A percentile compares a stretch with the other conserved stretches of the same genome.
These are phyloP conservation scores for Polymixis lichenea DNA, from an alignment of 2,888 invertebrate genomes.

Conservation along the genomic window DNA sequence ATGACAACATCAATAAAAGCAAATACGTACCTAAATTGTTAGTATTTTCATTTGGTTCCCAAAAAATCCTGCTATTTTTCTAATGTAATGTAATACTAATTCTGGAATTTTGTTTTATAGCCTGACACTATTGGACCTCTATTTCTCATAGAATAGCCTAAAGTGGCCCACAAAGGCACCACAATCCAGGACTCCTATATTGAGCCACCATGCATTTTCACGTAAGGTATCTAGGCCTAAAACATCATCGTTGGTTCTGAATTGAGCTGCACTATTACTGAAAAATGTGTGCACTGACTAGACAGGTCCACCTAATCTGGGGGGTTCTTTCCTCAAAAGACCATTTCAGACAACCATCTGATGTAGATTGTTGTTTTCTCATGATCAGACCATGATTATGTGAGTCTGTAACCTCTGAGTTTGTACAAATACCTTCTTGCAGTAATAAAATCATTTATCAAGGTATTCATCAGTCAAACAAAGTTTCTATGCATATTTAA, in stretches of 20 bases:
- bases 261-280: no score
- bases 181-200: not conserved
- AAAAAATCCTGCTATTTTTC: slow-evolving; percentile 8
- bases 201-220: not conserved
- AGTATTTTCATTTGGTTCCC: slow-evolving; percentile 15
- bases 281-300: no score
- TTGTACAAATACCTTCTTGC: no score
- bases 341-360: no score
- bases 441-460: no score
- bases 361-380: no score
- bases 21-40: not conserved
- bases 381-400: no score
- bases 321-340: no score
- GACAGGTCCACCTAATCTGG: no score
- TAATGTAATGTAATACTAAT: slow-evolving; percentile 35
- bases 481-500: not conserved
- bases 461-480: not conserved
- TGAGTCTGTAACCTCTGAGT: no score
- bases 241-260: not conserved
- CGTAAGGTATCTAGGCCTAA: not conserved
- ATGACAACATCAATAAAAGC: slow-evolving; percentile 33
- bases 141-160: not conserved
- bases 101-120: slow-evolving; percentile 39
- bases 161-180: not conserved
- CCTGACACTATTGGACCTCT: not conserved